phyloP scores from a whole-genome alignment of 2,888 invertebrate genomes.

The Holacanthella duospinosa region DNA sequence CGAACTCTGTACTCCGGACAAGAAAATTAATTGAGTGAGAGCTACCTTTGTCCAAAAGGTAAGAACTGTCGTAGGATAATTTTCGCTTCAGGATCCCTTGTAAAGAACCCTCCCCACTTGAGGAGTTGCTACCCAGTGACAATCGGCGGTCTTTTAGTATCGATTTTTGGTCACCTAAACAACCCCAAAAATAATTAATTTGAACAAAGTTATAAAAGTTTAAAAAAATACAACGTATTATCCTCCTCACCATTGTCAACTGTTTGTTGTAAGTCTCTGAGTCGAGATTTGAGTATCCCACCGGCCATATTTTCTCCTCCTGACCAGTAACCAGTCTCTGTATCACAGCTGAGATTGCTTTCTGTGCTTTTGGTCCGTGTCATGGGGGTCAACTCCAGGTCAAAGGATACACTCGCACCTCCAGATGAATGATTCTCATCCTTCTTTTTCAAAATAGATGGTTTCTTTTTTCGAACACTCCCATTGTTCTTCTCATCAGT shows the following conservation, averaged over 20 bases:
- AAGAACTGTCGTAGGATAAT: slow-evolving; percentile 22
- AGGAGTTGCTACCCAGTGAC: slow-evolving; percentile 18
- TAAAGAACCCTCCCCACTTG: slow-evolving; percentile 17
- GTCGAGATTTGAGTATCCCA: slow-evolving; percentile 8
- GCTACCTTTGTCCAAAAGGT: slow-evolving; percentile 17
- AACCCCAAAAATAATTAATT: slow-evolving; percentile 6
- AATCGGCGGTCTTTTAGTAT: slow-evolving; percentile 22
- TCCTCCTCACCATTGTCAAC: no score
- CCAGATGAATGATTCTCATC: slow-evolving; percentile 12
- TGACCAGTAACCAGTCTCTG: slow-evolving; percentile 28
- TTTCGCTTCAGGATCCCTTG: slow-evolving; percentile 26
- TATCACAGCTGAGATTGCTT: slow-evolving; percentile 21
- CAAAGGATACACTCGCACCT: slow-evolving; percentile 23
- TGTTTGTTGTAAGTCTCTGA: not conserved
- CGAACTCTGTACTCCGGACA: no score
- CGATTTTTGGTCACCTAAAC: slow-evolving; percentile 17
- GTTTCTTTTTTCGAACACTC: slow-evolving; percentile 13
- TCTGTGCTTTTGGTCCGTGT: slow-evolving; percentile 22
- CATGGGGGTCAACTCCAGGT: slow-evolving; percentile 12
- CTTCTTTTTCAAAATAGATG: slow-evolving; percentile 24
- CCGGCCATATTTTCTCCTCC: slow-evolving; percentile 15
- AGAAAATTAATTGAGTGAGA: slow-evolving; percentile 26
- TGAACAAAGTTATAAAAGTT: not conserved
- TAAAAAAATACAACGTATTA: not conserved
- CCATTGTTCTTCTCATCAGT: not conserved